Percentiles rank a stretch among this genome's conserved stretches.
Evolutionary conservation across 2,113 vertebrate species (phyloP).

Genomic region (Euleptes europaea): DNA sequence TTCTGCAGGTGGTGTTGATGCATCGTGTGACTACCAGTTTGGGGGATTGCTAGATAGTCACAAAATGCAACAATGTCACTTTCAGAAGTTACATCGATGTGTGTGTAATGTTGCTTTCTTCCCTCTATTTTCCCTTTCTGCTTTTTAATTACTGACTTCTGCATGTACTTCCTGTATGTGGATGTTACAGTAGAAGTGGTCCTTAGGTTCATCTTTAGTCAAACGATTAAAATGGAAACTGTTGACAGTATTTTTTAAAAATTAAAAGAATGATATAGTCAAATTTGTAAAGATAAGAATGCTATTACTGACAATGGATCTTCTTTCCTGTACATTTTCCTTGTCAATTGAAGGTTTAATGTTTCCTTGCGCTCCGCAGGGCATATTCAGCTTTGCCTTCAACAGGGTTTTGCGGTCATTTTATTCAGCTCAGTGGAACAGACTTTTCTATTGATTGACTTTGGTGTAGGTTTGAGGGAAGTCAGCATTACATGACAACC

Average conservation of each 20-base stretch:
- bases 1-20: too few species aligned
- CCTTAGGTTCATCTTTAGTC: background rate
- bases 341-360: conserved; percentile 25
- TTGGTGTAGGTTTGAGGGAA: conserved; percentile 31
- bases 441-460: conserved; percentile 31
- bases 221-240: background rate
- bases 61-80: too few species aligned
- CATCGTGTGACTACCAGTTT: too few species aligned
- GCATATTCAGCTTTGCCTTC: conserved; percentile 14
- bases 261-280: background rate
- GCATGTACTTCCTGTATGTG: background rate
- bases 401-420: conserved; percentile 4
- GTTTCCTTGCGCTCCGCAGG: conserved; percentile 1
- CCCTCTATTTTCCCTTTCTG: too few species aligned
- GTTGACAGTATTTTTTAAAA: conserved; percentile 16
- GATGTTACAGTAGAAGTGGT: background rate
- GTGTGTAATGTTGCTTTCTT: too few species aligned
- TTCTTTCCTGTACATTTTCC: background rate
- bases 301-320: conserved; percentile 12
- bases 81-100: too few species aligned
- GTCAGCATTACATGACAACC: background rate
- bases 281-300: conserved; percentile 12
- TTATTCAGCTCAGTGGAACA: conserved; percentile 1
- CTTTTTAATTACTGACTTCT: background rate
- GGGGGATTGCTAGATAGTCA: too few species aligned